Conservation (phyloP, 1,140 invertebrate genomes). For the Ostrea edulis region DNA sequence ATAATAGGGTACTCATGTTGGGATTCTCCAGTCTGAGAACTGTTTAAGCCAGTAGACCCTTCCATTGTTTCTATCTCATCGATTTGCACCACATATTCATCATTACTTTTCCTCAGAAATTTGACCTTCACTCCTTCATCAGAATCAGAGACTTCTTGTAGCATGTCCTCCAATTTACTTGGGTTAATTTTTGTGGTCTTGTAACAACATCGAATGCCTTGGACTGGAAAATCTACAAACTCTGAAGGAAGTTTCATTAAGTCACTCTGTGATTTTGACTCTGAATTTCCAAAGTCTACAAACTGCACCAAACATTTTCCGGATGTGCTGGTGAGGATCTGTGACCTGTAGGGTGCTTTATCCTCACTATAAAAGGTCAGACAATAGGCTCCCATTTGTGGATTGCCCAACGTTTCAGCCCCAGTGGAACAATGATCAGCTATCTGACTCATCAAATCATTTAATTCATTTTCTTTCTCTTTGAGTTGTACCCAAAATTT, state of each 20-base stretch:
- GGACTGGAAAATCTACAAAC: slow-evolving; percentile 57
- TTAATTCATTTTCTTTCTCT: slow-evolving; percentile 56
- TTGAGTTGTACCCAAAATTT: slow-evolving; percentile 66
- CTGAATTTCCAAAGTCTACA: slow-evolving; percentile 85
- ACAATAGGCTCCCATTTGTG: slow-evolving; percentile 63
- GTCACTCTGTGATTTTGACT: slow-evolving; percentile 59
- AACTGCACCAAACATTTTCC: slow-evolving; percentile 87
- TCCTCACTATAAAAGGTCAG: slow-evolving; percentile 87
- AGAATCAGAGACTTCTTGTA: slow-evolving; percentile 57
- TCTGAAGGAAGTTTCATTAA: slow-evolving; percentile 60
- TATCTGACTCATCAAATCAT: slow-evolving; percentile 60
- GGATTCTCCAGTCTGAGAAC: slow-evolving; percentile 22
- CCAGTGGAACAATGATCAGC: slow-evolving; percentile 54
- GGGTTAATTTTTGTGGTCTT: slow-evolving; percentile 52
- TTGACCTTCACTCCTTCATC: slow-evolving; percentile 52
- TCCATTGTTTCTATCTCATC: slow-evolving; percentile 56
- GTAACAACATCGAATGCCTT: slow-evolving; percentile 61
- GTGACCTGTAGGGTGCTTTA: slow-evolving; percentile 88
- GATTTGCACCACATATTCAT: slow-evolving; percentile 61
- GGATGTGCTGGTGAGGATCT: slow-evolving; percentile 82
- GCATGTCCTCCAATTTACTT: slow-evolving; percentile 56
- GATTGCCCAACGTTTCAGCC: slow-evolving; percentile 52
- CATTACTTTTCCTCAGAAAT: slow-evolving; percentile 53
- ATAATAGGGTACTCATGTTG: slow-evolving; percentile 48
- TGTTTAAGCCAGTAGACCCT: background rate